Conservation (phyloP, 2,888 invertebrate species). For the Melanargia galathea region DNA sequence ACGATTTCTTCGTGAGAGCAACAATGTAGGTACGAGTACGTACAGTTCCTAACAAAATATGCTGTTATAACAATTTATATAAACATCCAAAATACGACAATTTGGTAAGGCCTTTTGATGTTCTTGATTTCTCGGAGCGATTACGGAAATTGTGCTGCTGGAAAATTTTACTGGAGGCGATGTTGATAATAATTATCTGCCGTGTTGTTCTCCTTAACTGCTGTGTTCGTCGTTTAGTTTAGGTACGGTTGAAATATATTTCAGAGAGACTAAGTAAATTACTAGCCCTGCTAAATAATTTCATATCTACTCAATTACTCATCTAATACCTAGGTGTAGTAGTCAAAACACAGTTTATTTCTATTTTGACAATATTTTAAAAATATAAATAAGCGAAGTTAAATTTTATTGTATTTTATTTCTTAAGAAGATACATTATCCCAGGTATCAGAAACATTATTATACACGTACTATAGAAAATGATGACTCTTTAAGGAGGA, state of each 20-base stretch:
- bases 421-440: no score
- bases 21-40: slow-evolving; percentile 24
- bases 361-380: no score
- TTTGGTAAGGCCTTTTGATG: slow-evolving; percentile 22
- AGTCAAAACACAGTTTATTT: no score
- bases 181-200: slow-evolving; percentile 19
- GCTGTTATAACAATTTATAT: slow-evolving; percentile 33
- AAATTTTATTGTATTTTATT: no score
- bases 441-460: no score
- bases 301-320: no score
- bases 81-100: slow-evolving; percentile 23
- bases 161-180: slow-evolving; percentile 3
- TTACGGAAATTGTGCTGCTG: slow-evolving; percentile 13
- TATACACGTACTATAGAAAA: no score
- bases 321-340: no score
- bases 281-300: no score
- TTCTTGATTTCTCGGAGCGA: slow-evolving; percentile 14
- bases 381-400: no score
- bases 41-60: slow-evolving; percentile 29
- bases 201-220: slow-evolving; percentile 5
- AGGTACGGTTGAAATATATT: not conserved
- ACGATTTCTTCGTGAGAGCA: slow-evolving; percentile 44
- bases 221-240: not conserved
- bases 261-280: not conserved
- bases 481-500: no score